A percentile compares a stretch with the other conserved stretches of the same genome.
Conservation (phyloP, 2,113 vertebrate genomes). For the Pampusana beccarii region DNA sequence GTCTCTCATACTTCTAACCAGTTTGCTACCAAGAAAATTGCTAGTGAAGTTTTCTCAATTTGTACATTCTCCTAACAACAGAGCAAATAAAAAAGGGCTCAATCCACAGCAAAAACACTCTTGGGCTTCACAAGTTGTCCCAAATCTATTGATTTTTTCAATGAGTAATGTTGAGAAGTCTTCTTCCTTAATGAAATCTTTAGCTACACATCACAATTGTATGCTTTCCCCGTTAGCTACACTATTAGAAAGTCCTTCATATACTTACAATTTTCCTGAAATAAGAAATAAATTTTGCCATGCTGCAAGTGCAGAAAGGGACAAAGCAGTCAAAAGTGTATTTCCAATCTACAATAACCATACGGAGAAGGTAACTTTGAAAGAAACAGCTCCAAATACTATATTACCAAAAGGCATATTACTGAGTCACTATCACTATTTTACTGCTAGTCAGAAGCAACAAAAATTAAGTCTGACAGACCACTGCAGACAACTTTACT, state of each 20-base stretch:
- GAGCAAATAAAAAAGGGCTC: background rate
- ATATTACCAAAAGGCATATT: background rate
- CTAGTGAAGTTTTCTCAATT: background rate
- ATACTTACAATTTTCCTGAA: background rate
- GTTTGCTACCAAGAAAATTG: background rate
- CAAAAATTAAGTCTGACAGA: background rate
- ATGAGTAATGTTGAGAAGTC: background rate
- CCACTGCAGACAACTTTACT: background rate
- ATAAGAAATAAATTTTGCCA: background rate
- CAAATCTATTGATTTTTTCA: background rate
- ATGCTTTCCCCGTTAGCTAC: background rate
- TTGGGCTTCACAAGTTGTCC: background rate
- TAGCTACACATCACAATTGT: background rate
- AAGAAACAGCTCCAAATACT: background rate
- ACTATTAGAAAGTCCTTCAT: background rate
- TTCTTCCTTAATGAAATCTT: background rate
- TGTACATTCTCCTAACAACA: background rate
- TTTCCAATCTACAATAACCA: background rate
- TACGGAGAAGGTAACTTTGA: background rate
- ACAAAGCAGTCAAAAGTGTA: background rate
- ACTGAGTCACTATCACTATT: background rate
- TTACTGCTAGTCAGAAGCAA: background rate
- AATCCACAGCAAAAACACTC: background rate
- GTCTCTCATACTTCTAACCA: background rate
- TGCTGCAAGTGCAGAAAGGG: background rate